Evolutionary conservation across 1,140 invertebrate species (phyloP).

Genomic region (Zelostemma sp.): DNA sequence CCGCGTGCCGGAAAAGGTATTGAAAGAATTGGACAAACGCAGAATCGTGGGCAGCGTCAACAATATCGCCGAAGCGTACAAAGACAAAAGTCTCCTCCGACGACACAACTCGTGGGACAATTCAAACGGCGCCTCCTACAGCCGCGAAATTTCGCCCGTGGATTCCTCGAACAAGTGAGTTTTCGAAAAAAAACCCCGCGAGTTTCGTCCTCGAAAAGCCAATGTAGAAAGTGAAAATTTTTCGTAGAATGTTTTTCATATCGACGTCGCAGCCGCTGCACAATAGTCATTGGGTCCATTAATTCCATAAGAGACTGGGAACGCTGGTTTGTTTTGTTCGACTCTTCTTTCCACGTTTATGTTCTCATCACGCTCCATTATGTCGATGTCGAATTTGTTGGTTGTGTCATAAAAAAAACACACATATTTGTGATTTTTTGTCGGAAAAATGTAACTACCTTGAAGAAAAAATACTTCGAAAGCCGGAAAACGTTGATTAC

Average conservation of each 20-base stretch:
- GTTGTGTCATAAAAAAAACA: too few species aligned
- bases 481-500: too few species aligned
- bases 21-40: slow-evolving; percentile 73
- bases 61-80: slow-evolving; percentile 66
- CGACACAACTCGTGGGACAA: slow-evolving; percentile 69
- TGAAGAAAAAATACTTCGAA: too few species aligned
- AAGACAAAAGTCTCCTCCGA: slow-evolving; percentile 63
- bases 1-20: slow-evolving; percentile 71
- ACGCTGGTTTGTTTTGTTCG: slow-evolving; percentile 3
- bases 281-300: background rate
- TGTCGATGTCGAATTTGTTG: too few species aligned
- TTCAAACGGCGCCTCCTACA: slow-evolving; percentile 53
- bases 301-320: slow-evolving; percentile 3
- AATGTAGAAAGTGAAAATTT: background rate
- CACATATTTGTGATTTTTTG: too few species aligned
- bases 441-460: too few species aligned
- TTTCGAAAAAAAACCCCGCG: slow-evolving; percentile 1
- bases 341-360: background rate
- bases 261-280: background rate
- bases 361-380: background rate
- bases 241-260: background rate
- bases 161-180: slow-evolving; percentile 27
- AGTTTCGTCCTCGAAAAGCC: background rate
- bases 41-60: slow-evolving; percentile 70
- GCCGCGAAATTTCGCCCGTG: slow-evolving; percentile 43